Evolutionary conservation across 2,888 invertebrate genomes (phyloP), one percentile per base, ranked within the genome.

Genomic region (Apantesis nais): DNA sequence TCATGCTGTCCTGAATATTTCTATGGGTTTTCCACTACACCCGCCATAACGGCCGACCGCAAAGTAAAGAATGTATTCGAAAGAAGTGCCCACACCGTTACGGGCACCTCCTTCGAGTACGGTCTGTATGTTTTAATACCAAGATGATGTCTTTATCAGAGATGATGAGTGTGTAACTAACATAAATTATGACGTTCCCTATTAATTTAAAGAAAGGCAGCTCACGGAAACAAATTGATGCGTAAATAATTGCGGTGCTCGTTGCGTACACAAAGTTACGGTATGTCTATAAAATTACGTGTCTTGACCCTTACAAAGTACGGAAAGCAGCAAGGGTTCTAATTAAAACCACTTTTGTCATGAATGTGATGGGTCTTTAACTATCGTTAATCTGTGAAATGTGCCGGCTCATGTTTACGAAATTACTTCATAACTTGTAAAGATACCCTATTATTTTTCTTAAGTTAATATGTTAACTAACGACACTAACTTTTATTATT

Each of bases 321-420:
- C 29, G 63, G 29, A 19, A 63, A 63, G 31, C 31, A 22, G 31
- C 63, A 63, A 63, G 62, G 62, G 62, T 63, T 63, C 62, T 63
- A 41, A 63, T 41, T 63, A 63, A 63, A 63, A 63, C 62, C 62
- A 41, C 62, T 63, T 63, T 63, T 41, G 41, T 63, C 62, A 63
- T 41, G 41, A 62, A 63, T 63, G 29, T 41, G 62, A 41, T 41
- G 62, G 62, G 62, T 62, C 39, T 39, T 62, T 41, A 41, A 41
- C 16, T n/a, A 25, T 39, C 19, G 16, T 62, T 62, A 62, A 25
- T 62, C 14, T 39, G 16, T 37, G 62, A 62, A 37, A 62, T 37
- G 25, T 39, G 25, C 3, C 9, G 25, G 39, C 5, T 16, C 16
- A 41, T 41, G 62, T 62, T 62, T 41, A 62, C 39, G 25, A 16